A percentile compares a stretch with the other conserved stretches of the same genome.
These are phyloP conservation scores for Centropristis striata DNA, from an alignment of 2,113 vertebrate species.

Conservation along the genomic window DNA sequence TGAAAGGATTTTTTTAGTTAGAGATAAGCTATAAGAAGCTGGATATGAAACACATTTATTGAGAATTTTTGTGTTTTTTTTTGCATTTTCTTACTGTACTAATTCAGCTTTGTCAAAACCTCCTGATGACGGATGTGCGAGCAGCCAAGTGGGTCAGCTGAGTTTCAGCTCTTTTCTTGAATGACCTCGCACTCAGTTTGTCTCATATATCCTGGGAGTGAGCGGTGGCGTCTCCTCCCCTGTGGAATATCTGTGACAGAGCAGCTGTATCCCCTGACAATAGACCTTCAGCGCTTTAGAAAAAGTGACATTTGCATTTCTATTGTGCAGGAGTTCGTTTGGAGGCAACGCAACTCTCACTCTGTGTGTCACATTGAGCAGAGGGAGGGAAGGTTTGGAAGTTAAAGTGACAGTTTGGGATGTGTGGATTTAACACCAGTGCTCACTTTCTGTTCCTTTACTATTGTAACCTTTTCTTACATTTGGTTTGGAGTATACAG, in stretches of 20 bases:
- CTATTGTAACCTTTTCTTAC: neutral
- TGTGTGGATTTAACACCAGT: neutral
- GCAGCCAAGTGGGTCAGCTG: constrained; percentile 35
- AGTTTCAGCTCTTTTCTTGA: constrained; percentile 6
- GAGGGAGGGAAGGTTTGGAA: neutral
- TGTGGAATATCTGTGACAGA: constrained; percentile 61
- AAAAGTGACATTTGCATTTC: constrained; percentile 69
- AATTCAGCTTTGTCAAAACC: neutral
- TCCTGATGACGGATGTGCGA: neutral
- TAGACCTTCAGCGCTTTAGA: constrained; percentile 40
- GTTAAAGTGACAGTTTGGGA: neutral
- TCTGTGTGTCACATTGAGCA: constrained; percentile 12
- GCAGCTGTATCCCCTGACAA: constrained; percentile 71
- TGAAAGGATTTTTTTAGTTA: no score
- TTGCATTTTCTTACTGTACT: no score
- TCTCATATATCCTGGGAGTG: constrained; percentile 46
- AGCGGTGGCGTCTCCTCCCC: constrained; percentile 26
- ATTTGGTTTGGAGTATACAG: neutral
- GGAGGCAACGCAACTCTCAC: constrained; percentile 28
- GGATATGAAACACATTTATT: neutral
- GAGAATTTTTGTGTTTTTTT: no score
- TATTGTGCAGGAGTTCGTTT: constrained; percentile 59
- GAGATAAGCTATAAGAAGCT: neutral
- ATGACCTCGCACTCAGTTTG: neutral
- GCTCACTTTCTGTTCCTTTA: neutral